A percentile compares a stretch with the other conserved stretches of the same genome.
Conservation (phyloP, 2,113 vertebrate genomes). For the Mystacornis crossleyi region DNA sequence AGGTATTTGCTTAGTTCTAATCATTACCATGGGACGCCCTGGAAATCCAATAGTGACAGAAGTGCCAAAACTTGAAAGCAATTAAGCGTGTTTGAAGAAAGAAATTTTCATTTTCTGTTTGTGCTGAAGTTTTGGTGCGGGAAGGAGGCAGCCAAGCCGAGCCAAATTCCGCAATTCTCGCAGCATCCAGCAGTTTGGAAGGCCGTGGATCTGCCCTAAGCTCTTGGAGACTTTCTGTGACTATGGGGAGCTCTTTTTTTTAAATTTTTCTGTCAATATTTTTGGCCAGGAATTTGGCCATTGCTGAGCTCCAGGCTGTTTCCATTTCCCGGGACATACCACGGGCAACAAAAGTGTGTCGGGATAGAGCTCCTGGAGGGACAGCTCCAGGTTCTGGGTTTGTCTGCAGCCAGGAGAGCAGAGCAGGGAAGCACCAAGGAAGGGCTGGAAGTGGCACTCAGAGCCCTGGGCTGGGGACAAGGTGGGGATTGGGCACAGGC, state of each 20-base stretch:
- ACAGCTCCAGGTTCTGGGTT: not conserved
- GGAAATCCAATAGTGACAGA: conserved; percentile 53
- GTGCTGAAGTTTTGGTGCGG: conserved; percentile 15
- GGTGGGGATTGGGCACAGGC: not conserved
- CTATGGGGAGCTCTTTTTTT: not conserved
- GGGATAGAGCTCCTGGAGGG: not conserved
- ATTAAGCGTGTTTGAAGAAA: conserved; percentile 51
- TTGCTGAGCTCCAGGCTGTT: not conserved
- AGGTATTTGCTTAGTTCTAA: conserved; percentile 69
- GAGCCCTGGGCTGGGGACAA: not conserved
- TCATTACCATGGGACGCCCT: conserved; percentile 56
- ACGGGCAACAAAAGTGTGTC: not conserved
- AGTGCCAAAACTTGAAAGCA: conserved; percentile 64
- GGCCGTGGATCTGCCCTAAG: not conserved
- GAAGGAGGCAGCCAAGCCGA: not conserved
- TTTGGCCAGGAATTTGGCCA: not conserved
- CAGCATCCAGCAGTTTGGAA: not conserved
- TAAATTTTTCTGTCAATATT: not conserved
- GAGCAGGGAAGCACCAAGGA: not conserved
- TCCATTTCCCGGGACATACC: not conserved
- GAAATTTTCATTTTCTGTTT: conserved; percentile 11
- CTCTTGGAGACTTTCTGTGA: not conserved
- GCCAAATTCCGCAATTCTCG: conserved; percentile 1
- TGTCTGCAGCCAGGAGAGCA: not conserved
- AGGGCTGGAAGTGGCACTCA: not conserved